Evolutionary conservation across 2,113 vertebrate genomes (phyloP), one percentile per base, ranked within the genome.

Genomic region (Symphodus melops): DNA sequence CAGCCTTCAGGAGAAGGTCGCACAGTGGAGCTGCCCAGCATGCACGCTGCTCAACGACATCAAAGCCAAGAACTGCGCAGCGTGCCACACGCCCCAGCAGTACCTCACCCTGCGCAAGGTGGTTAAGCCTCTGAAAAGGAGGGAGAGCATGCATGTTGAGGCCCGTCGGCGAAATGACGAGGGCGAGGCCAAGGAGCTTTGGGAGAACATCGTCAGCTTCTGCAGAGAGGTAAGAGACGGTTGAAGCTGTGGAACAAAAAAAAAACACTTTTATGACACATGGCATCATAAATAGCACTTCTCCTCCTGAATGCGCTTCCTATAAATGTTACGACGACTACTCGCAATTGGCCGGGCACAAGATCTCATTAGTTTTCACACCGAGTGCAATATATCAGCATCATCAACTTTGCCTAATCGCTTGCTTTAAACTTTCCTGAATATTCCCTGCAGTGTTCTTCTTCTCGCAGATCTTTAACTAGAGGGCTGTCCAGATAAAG

Each of bases 131-230:
- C 93, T 99, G 63, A 94, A 95, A 75, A 94, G 97, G 48, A 86
- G 97, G 41, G 97, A 99, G 93, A 99, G 98, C 85, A 95, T 99
- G 92, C 96, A 97, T 0, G 98, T 97, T 52, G 97, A 99, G 79
- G 96, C 96, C 63, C 94, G 97, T 11, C 91, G 98, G 12, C 96
- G 96, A 72, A 98, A 96, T 0, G 97, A 99, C 0, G 98, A 99
- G 81, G 98, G 97, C 0, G 97, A 98, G 81, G 98, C 98, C 92
- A 99, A 98, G 81, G 98, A 97, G 17, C 95, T 98, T 9, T 97
- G 94, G 98, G 98, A 99, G 75, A 97, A 98, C 86, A 99, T 99
- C 0, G 97, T 98, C 85, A 95, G 93, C 87, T 99, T 99, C 91
- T 99, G 98, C 91, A 93, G 93, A 86, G 97, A 99, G 97, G 98